Percentiles rank a stretch among this genome's conserved stretches.
phyloP scores from a whole-genome alignment of 2,888 invertebrate genomes.

The Drosophila buzzatii region DNA sequence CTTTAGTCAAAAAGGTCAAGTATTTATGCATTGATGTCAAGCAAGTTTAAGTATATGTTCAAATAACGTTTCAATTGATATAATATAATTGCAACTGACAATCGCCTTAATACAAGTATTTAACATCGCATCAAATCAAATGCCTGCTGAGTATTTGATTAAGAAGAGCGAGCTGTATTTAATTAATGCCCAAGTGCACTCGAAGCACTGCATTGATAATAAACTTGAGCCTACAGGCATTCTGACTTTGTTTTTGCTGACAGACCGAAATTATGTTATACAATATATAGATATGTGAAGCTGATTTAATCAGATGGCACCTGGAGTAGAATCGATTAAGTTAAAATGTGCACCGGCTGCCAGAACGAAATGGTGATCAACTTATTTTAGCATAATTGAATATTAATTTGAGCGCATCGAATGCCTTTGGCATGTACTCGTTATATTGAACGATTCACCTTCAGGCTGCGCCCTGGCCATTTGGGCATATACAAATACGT shows the following conservation, averaged over 20 bases:
- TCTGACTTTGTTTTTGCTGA: constrained; percentile 4
- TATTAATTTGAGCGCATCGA: constrained; percentile 67
- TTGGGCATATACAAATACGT: constrained; percentile 18
- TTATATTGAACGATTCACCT: constrained; percentile 34
- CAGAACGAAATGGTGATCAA: constrained; percentile 37
- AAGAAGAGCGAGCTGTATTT: neutral
- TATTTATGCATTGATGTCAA: too few relatives aligned
- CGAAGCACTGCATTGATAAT: constrained; percentile 13
- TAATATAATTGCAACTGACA: neutral
- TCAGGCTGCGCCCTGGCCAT: constrained; percentile 36
- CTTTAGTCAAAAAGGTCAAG: too few relatives aligned
- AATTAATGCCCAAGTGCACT: constrained; percentile 13
- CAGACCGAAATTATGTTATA: neutral
- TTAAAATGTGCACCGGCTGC: constrained; percentile 9
- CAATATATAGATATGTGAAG: neutral
- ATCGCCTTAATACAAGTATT: neutral
- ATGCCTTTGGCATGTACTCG: constrained; percentile 22
- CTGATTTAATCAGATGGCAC: neutral
- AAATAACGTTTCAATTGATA: too few relatives aligned
- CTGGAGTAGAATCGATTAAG: constrained; percentile 34
- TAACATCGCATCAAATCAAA: neutral
- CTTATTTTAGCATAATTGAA: constrained; percentile 66
- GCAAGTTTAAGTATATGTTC: too few relatives aligned
- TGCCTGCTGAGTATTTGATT: neutral
- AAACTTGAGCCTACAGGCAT: neutral